Evolutionary conservation across 2,113 vertebrate species (phyloP).

Genomic region (Seriola dumerili): DNA sequence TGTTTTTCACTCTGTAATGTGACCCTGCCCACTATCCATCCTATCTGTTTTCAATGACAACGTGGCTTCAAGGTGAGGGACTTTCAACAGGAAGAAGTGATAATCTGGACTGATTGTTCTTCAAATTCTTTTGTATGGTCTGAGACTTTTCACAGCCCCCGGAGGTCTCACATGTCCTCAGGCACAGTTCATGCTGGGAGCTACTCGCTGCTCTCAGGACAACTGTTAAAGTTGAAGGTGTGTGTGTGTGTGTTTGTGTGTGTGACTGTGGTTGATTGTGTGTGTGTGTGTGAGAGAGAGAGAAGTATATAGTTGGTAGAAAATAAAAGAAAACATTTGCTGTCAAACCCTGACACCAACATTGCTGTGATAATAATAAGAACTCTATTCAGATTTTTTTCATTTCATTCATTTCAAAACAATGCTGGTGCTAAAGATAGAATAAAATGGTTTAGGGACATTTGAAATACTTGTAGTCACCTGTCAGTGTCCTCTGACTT

Average conservation of each 20-base stretch:
- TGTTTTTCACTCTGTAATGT: conserved; percentile 24
- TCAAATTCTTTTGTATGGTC: conserved; percentile 65
- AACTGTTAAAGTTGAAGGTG: conserved; percentile 9
- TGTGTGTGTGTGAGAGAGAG: neutral
- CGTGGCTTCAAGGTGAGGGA: conserved; percentile 35
- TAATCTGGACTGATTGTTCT: conserved; percentile 60
- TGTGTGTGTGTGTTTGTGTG: conserved; percentile 6
- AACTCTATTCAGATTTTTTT: neutral
- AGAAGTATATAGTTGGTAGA: neutral
- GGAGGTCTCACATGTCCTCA: conserved; percentile 34
- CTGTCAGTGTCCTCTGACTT: conserved; percentile 8
- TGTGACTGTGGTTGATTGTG: neutral
- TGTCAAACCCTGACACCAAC: neutral
- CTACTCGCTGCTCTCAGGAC: neutral
- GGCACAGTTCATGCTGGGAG: conserved; percentile 49
- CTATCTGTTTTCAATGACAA: conserved; percentile 61
- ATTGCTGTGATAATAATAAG: too few species aligned
- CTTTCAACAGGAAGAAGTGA: conserved; percentile 67
- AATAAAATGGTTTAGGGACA: neutral
- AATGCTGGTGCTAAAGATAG: neutral
- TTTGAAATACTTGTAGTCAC: conserved; percentile 6
- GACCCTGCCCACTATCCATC: conserved; percentile 11
- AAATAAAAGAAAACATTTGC: conserved; percentile 12
- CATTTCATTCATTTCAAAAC: neutral
- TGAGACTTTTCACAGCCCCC: conserved; percentile 61